Evolutionary conservation across 2,888 invertebrate genomes (phyloP).

Genomic region (Ectemnius lituratus): DNA sequence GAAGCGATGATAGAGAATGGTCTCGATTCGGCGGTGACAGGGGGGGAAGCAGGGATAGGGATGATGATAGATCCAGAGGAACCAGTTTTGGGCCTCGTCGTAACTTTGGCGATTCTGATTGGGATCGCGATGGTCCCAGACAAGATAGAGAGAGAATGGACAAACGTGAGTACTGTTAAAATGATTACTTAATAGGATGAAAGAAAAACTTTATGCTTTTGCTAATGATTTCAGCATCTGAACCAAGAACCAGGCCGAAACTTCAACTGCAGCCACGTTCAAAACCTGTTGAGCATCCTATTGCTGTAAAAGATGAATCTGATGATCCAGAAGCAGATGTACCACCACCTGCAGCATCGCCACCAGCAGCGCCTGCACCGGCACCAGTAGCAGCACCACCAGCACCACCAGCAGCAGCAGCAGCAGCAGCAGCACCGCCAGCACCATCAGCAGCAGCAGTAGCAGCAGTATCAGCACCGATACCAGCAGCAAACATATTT

Average conservation of each 20-base stretch:
- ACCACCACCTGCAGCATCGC: constrained; percentile 13
- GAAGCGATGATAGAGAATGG: constrained; percentile 63
- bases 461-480: constrained; percentile 75
- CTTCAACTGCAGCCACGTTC: constrained; percentile 90
- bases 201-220: background rate
- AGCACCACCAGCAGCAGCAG: constrained; percentile 79
- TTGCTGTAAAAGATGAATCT: constrained; percentile 50
- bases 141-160: constrained; percentile 47
- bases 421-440: constrained; percentile 20
- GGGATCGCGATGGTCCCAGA: constrained; percentile 58
- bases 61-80: constrained; percentile 71
- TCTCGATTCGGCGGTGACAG: constrained; percentile 45
- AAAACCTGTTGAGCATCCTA: constrained; percentile 83
- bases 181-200: background rate
- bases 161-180: constrained; percentile 43
- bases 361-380: constrained; percentile 25
- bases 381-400: constrained; percentile 65
- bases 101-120: constrained; percentile 68
- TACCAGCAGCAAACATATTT: constrained; percentile 88
- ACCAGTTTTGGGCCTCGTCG: constrained; percentile 76
- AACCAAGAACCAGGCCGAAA: constrained; percentile 86
- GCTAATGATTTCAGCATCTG: constrained; percentile 65
- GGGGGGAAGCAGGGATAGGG: constrained; percentile 63
- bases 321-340: constrained; percentile 47
- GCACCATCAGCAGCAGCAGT: constrained; percentile 59